These are phyloP conservation scores for Coleophora deauratella DNA, from an alignment of 2,888 invertebrate genomes.

Conservation along the genomic window DNA sequence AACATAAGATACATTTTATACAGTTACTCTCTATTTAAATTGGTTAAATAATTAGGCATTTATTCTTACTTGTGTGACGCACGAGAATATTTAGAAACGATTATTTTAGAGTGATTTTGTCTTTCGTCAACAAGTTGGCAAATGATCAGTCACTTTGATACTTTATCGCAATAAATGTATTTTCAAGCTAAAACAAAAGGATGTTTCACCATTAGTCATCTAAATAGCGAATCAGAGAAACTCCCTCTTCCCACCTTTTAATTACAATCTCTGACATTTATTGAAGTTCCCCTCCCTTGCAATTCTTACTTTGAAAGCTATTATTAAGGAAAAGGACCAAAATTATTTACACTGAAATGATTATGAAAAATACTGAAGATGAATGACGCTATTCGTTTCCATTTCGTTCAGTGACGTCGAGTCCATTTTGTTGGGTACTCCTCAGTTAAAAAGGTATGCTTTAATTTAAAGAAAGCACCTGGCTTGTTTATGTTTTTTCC, in stretches of 20 bases:
- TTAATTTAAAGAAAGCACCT: too few relatives aligned
- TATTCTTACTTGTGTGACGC: too few relatives aligned
- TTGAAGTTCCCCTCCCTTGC: conserved; percentile 26
- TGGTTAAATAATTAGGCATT: too few relatives aligned
- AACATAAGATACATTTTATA: too few relatives aligned
- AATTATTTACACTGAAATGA: conserved; percentile 52
- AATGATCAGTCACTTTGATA: too few relatives aligned
- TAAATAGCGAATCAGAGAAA: conserved; percentile 51
- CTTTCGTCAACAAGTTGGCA: too few relatives aligned
- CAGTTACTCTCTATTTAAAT: too few relatives aligned
- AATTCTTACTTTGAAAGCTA: conserved; percentile 12
- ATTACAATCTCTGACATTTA: conserved; percentile 67
- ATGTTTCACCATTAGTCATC: conserved; percentile 45
- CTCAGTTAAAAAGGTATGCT: conserved; percentile 9
- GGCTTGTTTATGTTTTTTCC: too few relatives aligned
- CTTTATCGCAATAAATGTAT: too few relatives aligned
- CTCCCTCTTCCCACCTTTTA: conserved; percentile 52
- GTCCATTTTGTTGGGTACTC: conserved; percentile 24
- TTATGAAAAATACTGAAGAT: conserved; percentile 57
- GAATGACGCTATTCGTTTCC: conserved; percentile 51
- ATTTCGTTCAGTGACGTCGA: conserved; percentile 26
- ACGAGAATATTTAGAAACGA: too few relatives aligned
- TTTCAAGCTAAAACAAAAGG: too few relatives aligned
- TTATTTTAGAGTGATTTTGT: too few relatives aligned
- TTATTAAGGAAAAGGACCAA: conserved; percentile 40